phyloP scores from a whole-genome alignment of 2,888 invertebrate species.

The Neria commutata region DNA sequence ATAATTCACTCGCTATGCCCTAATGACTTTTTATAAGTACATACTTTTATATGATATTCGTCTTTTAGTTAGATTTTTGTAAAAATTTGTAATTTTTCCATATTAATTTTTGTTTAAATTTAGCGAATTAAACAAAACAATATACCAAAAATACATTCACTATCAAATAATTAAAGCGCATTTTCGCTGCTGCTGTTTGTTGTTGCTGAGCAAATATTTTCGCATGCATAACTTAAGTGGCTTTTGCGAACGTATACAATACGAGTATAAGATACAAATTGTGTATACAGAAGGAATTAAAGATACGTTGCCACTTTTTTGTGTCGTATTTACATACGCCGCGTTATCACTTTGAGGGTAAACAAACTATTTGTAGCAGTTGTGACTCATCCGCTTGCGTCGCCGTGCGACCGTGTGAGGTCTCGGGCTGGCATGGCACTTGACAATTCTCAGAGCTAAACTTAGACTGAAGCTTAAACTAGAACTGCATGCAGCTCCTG shows the following conservation, averaged over 20 bases:
- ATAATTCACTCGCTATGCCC: no score
- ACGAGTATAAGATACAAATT: no score
- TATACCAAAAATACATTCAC: constrained; percentile 16
- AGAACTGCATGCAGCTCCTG: background rate
- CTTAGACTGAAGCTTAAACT: background rate
- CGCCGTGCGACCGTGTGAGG: background rate
- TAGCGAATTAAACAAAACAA: constrained; percentile 43
- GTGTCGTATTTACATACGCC: background rate
- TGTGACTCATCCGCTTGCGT: no score
- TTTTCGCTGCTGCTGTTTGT: no score
- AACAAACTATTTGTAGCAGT: no score
- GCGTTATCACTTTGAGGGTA: no score
- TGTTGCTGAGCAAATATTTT: background rate
- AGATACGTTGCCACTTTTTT: background rate
- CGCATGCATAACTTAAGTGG: background rate
- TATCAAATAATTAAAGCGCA: no score
- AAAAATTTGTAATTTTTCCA: no score
- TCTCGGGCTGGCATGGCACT: constrained; percentile 2
- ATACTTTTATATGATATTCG: no score
- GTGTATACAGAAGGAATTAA: background rate
- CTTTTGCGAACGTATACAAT: background rate
- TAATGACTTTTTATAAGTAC: no score
- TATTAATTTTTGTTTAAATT: constrained; percentile 38
- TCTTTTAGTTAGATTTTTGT: no score
- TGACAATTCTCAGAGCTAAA: background rate